These are phyloP conservation scores for Napeogenes inachia DNA, from an alignment of 2,888 invertebrate species.

Conservation along the genomic window DNA sequence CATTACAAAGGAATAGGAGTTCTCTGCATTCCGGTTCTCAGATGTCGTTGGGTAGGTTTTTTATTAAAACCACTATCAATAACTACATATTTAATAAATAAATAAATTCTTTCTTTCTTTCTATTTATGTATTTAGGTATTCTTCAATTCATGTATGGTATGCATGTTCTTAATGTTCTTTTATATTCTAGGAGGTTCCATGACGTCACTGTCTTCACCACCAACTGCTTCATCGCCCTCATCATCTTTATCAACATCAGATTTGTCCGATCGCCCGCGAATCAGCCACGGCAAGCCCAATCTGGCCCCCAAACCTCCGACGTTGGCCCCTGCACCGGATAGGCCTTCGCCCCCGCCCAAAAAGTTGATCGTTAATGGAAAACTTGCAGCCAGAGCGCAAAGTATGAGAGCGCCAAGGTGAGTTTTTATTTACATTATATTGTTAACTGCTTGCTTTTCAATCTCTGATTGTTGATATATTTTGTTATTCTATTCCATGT, in stretches of 20 bases:
- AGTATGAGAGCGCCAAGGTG: slow-evolving; percentile 90
- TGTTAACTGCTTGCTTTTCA: neutral
- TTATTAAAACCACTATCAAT: neutral
- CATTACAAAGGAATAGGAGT: slow-evolving; percentile 67
- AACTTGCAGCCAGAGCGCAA: slow-evolving; percentile 84
- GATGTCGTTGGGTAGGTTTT: slow-evolving; percentile 49
- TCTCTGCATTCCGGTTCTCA: slow-evolving; percentile 58
- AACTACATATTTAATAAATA: too few species aligned
- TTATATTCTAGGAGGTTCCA: slow-evolving; percentile 58
- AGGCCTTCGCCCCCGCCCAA: slow-evolving; percentile 83
- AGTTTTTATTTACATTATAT: slow-evolving; percentile 13
- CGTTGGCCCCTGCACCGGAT: slow-evolving; percentile 50
- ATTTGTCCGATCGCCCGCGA: slow-evolving; percentile 69
- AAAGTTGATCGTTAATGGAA: slow-evolving; percentile 78
- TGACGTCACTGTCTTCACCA: slow-evolving; percentile 62
- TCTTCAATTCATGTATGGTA: neutral
- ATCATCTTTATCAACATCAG: slow-evolving; percentile 65
- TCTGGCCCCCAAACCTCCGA: slow-evolving; percentile 90
- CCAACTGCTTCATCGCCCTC: slow-evolving; percentile 53
- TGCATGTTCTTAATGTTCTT: neutral
- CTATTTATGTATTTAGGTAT: neutral
- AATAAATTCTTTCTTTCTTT: neutral
- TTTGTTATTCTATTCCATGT: neutral
- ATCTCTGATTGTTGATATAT: too few species aligned
- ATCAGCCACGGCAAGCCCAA: slow-evolving; percentile 87